Percentiles rank a stretch among this genome's conserved stretches.
Evolutionary conservation across 1,140 invertebrate species (phyloP).

Genomic region (Drosophila sp.): DNA sequence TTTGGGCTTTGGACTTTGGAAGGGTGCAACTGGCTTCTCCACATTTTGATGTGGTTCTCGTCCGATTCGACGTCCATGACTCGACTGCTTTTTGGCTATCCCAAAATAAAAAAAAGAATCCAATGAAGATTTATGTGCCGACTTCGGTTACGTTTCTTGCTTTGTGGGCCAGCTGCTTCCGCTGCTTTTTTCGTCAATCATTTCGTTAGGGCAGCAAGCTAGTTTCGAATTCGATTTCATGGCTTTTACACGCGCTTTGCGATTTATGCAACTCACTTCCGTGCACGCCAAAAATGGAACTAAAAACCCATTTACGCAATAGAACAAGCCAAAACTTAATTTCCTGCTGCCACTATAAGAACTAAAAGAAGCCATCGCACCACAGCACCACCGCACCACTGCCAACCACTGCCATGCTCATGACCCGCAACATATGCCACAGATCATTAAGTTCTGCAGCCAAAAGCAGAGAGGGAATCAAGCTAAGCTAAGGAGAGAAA

Average conservation of each 20-base stretch:
- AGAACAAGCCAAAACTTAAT: conserved; percentile 78
- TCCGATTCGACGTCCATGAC: conserved; percentile 56
- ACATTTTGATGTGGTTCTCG: conserved; percentile 33
- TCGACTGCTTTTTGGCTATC: conserved; percentile 55
- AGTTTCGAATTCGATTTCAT: conserved; percentile 79
- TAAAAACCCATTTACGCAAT: conserved; percentile 81
- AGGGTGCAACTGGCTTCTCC: conserved; percentile 9
- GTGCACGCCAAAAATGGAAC: conserved; percentile 52
- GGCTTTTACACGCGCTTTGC: conserved; percentile 78
- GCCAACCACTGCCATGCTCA: conserved; percentile 33
- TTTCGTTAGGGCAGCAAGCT: conserved; percentile 44
- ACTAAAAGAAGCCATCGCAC: too few relatives aligned
- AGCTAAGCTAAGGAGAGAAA: not conserved
- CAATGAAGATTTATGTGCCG: conserved; percentile 79
- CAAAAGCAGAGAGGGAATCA: not conserved
- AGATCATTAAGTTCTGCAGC: conserved; percentile 71
- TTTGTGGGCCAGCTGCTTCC: conserved; percentile 50
- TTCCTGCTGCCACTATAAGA: conserved; percentile 61
- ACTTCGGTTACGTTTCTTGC: conserved; percentile 65
- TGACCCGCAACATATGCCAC: conserved; percentile 77
- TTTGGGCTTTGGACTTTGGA: not conserved
- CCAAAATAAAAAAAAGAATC: too few relatives aligned
- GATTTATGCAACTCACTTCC: conserved; percentile 82
- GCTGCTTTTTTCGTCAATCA: conserved; percentile 71
- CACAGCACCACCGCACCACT: not conserved